A percentile compares a stretch with the other conserved stretches of the same genome.
Conservation (phyloP, 1,140 invertebrate species). For the Mylabris phalerata region DNA sequence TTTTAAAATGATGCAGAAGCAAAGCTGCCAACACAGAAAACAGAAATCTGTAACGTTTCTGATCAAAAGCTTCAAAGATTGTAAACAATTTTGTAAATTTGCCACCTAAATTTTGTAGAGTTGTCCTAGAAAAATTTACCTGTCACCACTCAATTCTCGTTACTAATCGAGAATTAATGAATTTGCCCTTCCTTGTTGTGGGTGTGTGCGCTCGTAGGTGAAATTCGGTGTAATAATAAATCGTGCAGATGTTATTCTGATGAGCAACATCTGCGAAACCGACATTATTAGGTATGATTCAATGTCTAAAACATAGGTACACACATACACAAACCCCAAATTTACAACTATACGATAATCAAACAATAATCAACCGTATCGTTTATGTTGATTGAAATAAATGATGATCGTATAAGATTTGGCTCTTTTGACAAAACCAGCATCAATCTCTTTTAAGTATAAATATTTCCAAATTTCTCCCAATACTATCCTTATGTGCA, state of each 20-base stretch:
- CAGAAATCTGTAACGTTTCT: too few species aligned
- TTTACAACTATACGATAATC: slow-evolving; percentile 10
- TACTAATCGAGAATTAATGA: too few species aligned
- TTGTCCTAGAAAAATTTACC: too few species aligned
- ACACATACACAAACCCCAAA: not conserved
- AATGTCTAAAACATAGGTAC: too few species aligned
- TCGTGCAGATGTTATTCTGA: slow-evolving; percentile 21
- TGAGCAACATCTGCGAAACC: slow-evolving; percentile 15
- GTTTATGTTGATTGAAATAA: slow-evolving; percentile 13
- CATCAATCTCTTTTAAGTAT: not conserved
- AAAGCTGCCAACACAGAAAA: too few species aligned
- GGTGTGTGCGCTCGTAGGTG: too few species aligned
- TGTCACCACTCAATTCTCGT: too few species aligned
- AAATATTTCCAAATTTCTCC: not conserved
- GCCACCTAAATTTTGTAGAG: too few species aligned
- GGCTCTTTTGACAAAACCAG: not conserved
- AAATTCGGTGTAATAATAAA: slow-evolving; percentile 8
- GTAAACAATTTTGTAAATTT: too few species aligned
- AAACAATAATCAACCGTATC: slow-evolving; percentile 12
- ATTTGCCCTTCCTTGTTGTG: too few species aligned
- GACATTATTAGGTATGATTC: slow-evolving; percentile 13
- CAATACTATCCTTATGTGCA: not conserved
- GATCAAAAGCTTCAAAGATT: too few species aligned
- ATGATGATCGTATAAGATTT: slow-evolving; percentile 9
- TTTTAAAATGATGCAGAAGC: too few species aligned